Evolutionary conservation across 2,113 vertebrate genomes (phyloP), one percentile per base, ranked within the genome.

Genomic region (Tylochromis polylepis): DNA sequence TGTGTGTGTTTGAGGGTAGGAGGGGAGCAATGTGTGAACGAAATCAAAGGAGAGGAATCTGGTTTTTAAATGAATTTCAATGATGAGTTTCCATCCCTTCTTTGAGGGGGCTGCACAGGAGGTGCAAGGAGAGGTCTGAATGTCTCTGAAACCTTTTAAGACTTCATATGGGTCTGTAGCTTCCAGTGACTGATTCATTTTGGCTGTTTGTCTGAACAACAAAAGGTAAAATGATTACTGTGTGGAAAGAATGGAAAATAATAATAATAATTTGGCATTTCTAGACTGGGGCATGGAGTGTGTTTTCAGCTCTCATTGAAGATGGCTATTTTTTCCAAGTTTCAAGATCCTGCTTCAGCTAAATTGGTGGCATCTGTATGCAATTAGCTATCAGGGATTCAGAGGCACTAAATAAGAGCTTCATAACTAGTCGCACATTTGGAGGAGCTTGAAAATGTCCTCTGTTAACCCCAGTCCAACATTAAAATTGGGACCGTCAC

Each of bases 321-420:
- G 75, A 27, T 8, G 5, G 27, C 43, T 77, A 34, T 70, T 60
- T 46, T 84, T 89, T 11, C 27, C 84, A 87, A 20, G 29, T 49
- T 86, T 79, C 29, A 53, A 81, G 67, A 83, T 85, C 59, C 86
- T 56, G 82, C 65, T 56, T 11, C 58, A 80, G 88, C 65, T 85
- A 91, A 94, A 94, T 94, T 90, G 90, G 83, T 60, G 84, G 90
- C 93, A 94, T 92, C 92, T 95, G 94, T 91, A 86, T 4, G 85
- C 91, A 94, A 94, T 95, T 92, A 93, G 93, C 77, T 94, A 94
- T 93, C 94, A 93, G 84, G 81, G 87, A 89, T 16, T 65, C 67
- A 79, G 82, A 82, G 90, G 90, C 91, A 79, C 84, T 87, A 89
- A 91, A 91, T 88, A 87, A 88, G 83, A 90, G 87, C 85, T 82